Evolutionary conservation across 2,888 invertebrate species (phyloP).

Genomic region (Spodoptera picta): DNA sequence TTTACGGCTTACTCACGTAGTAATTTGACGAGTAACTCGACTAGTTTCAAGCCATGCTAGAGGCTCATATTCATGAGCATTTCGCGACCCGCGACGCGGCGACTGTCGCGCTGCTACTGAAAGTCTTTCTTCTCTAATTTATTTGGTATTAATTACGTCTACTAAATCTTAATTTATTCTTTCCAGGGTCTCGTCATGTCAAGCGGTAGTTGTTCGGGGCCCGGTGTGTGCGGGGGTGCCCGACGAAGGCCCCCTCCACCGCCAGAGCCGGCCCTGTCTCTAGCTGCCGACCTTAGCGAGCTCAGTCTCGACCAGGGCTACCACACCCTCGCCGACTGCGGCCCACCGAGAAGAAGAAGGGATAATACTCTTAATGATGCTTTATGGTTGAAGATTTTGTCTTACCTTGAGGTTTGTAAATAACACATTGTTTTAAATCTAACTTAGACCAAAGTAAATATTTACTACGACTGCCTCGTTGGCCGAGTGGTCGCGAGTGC

Average conservation of each 20-base stretch:
- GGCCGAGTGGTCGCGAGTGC: no score
- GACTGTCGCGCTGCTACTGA: no score
- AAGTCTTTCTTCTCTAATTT: no score
- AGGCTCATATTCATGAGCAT: no score
- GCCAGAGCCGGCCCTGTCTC: slow-evolving; percentile 81
- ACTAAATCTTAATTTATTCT: slow-evolving; percentile 4
- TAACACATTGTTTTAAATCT: no score
- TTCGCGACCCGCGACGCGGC: no score
- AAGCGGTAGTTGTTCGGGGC: slow-evolving; percentile 80
- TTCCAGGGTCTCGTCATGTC: slow-evolving; percentile 80
- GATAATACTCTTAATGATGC: slow-evolving; percentile 82
- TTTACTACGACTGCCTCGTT: no score
- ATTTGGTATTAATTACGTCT: no score
- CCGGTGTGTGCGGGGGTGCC: slow-evolving; percentile 81
- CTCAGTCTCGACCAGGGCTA: slow-evolving; percentile 94
- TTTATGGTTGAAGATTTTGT: slow-evolving; percentile 80
- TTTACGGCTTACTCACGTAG: no score
- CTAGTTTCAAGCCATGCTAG: no score
- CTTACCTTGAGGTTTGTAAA: slow-evolving; percentile 77
- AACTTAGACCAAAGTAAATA: no score
- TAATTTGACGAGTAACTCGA: no score
- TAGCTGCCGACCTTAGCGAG: slow-evolving; percentile 83
- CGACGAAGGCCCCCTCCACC: slow-evolving; percentile 83
- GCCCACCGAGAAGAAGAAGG: slow-evolving; percentile 77
- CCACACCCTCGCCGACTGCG: slow-evolving; percentile 93